A percentile compares a stretch with the other conserved stretches of the same genome.
phyloP scores from a whole-genome alignment of 2,113 vertebrate genomes.

The Indri indri region DNA sequence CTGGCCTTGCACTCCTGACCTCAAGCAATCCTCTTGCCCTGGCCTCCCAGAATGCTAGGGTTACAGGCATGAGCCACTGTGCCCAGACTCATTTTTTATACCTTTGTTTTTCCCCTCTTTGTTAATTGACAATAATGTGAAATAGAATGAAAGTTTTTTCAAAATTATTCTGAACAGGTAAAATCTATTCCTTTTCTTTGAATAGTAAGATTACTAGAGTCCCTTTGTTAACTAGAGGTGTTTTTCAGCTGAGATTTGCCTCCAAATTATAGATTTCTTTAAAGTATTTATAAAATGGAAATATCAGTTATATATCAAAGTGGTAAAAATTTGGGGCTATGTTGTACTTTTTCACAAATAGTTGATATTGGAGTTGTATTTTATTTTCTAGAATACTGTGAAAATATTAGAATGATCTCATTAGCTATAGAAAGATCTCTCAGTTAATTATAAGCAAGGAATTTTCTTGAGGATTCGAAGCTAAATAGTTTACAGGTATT shows the following conservation, averaged over 20 bases:
- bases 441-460: not conserved
- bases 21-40: no score
- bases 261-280: slow-evolving; percentile 2
- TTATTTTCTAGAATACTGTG: slow-evolving; percentile 28
- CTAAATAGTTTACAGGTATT: not conserved
- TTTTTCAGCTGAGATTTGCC: slow-evolving; percentile 8
- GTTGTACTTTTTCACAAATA: slow-evolving; percentile 8
- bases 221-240: not conserved
- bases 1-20: no score
- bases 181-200: not conserved
- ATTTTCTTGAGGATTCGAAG: not conserved
- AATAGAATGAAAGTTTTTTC: not conserved
- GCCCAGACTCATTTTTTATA: not conserved
- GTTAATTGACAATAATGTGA: not conserved
- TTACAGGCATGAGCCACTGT: no score
- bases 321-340: not conserved
- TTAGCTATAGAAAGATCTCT: slow-evolving; percentile 30
- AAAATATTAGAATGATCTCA: not conserved
- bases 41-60: no score
- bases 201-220: not conserved
- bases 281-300: slow-evolving; percentile 14
- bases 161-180: not conserved
- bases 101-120: not conserved
- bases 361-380: not conserved
- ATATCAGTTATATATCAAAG: not conserved